These are phyloP conservation scores for Cyphomyrus discorhynchus DNA, from an alignment of 2,113 vertebrate species.

Conservation along the genomic window DNA sequence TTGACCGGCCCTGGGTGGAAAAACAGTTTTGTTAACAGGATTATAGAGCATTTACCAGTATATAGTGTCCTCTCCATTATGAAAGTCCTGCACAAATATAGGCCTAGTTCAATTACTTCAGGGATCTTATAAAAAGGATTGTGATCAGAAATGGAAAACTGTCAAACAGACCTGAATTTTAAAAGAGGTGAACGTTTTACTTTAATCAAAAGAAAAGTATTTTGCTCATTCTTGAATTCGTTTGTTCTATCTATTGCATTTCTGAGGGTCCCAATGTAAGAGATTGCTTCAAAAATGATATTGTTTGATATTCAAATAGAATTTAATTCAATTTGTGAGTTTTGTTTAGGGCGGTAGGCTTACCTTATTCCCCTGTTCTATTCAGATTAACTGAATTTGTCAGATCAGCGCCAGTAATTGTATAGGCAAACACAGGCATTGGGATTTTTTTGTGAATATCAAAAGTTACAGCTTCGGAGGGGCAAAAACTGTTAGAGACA, in stretches of 20 bases:
- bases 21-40: neutral
- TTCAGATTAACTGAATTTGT: neutral
- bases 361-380: neutral
- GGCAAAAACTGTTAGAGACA: neutral
- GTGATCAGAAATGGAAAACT: neutral
- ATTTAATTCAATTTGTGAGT: neutral
- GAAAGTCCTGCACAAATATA: neutral
- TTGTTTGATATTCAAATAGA: neutral
- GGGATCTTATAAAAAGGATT: neutral
- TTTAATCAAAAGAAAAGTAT: neutral
- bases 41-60: neutral
- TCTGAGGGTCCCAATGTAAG: neutral
- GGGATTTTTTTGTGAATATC: no score
- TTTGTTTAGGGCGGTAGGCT: neutral
- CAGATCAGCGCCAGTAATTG: neutral
- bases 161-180: neutral
- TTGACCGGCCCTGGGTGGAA: neutral
- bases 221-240: neutral
- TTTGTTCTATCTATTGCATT: neutral
- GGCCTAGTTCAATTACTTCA: neutral
- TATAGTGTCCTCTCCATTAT: neutral
- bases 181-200: neutral
- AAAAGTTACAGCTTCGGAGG: neutral
- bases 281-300: neutral
- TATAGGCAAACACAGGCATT: neutral